phyloP scores from a whole-genome alignment of 2,888 invertebrate genomes.

The Amblyteles armatorius region DNA sequence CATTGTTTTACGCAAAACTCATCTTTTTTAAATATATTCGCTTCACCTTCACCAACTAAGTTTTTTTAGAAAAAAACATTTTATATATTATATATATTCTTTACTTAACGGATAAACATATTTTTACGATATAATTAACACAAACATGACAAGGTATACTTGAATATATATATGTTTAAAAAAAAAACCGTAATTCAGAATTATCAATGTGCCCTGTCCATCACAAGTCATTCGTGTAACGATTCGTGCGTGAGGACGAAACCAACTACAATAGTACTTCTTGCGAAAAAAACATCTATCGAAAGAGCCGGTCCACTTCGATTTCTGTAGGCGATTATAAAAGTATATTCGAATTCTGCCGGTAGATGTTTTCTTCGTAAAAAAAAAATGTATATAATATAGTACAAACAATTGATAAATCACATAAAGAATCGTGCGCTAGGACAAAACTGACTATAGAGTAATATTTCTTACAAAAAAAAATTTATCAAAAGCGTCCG shows the following conservation, averaged over 20 bases:
- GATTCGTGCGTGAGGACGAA: background rate
- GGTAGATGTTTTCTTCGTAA: background rate
- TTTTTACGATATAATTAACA: constrained; percentile 8
- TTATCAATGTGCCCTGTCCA: background rate
- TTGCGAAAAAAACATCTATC: background rate
- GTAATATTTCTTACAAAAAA: background rate
- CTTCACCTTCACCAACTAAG: background rate
- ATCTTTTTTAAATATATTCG: background rate
- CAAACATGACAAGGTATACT: constrained; percentile 22
- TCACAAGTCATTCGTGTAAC: background rate
- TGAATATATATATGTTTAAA: background rate
- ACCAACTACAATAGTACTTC: background rate
- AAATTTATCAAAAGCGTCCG: background rate
- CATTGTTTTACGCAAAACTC: constrained; percentile 10
- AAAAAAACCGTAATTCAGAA: background rate
- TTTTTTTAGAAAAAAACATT: background rate
- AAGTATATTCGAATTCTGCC: background rate
- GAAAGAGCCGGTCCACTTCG: background rate
- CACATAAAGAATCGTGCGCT: background rate
- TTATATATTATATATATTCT: constrained; percentile 2
- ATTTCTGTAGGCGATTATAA: background rate
- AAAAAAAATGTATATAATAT: constrained; percentile 6
- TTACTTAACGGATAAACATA: background rate
- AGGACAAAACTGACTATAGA: constrained; percentile 2
- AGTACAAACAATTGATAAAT: constrained; percentile 44